phyloP scores from a whole-genome alignment of 2,888 invertebrate genomes.

The Thecocarcelia acutangulata region DNA sequence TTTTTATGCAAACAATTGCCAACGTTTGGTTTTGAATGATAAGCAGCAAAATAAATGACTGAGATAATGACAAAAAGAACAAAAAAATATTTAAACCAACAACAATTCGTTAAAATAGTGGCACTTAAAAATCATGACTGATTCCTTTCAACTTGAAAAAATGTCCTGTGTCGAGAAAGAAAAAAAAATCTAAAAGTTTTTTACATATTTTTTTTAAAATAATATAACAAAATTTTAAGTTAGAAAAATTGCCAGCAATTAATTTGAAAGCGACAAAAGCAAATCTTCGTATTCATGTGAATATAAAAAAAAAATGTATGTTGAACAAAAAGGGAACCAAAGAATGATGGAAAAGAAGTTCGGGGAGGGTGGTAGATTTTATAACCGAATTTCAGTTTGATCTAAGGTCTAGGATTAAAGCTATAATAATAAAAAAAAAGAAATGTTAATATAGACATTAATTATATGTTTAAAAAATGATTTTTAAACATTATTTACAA shows the following conservation, averaged over 20 bases:
- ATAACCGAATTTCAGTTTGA: slow-evolving; percentile 69
- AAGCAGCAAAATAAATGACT: slow-evolving; percentile 75
- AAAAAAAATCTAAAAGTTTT: slow-evolving; percentile 47
- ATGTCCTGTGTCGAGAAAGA: slow-evolving; percentile 17
- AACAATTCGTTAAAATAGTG: slow-evolving; percentile 70
- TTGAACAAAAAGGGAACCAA: slow-evolving; percentile 22
- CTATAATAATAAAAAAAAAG: slow-evolving; percentile 48
- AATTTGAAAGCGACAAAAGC: slow-evolving; percentile 79
- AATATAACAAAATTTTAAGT: slow-evolving; percentile 73
- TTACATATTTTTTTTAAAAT: slow-evolving; percentile 67
- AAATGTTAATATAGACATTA: slow-evolving; percentile 73
- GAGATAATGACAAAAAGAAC: slow-evolving; percentile 58
- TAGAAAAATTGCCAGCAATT: slow-evolving; percentile 79
- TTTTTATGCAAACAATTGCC: slow-evolving; percentile 69
- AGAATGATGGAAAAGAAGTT: background rate
- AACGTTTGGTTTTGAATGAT: slow-evolving; percentile 78
- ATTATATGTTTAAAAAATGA: slow-evolving; percentile 72
- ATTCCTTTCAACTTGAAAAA: slow-evolving; percentile 48
- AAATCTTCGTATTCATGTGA: slow-evolving; percentile 67
- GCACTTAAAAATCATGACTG: slow-evolving; percentile 70
- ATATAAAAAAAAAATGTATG: slow-evolving; percentile 42
- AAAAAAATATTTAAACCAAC: slow-evolving; percentile 16
- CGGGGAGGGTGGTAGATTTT: slow-evolving; percentile 56
- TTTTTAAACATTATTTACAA: slow-evolving; percentile 64
- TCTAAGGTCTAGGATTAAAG: slow-evolving; percentile 56